Base-by-base conservation (phyloP, 1,140 invertebrate species). In the Eufriesea mexicana region DNA sequence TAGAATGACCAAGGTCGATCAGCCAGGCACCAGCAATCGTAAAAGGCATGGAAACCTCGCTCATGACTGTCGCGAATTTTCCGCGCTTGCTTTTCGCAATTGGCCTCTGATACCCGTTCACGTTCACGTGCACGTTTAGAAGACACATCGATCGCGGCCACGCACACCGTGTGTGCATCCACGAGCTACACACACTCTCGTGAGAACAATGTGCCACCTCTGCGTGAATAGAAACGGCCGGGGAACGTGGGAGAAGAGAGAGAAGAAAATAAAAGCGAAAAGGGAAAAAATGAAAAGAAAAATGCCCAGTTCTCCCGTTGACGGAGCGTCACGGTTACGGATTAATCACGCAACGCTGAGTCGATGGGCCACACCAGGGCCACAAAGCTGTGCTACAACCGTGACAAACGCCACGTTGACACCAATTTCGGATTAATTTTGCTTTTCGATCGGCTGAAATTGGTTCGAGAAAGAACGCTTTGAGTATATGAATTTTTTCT, bases 261-360 rank as follows among this genome's bases (percentile, higher is more conserved):
- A n/a, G 86, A 76, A 64, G 49, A 35, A 25, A 47, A 23, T 55
- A 70, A 71, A 62, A 71, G 23, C 35, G 61, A 42, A 71, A 79
- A 75, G 64, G 76, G 49, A n/a, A 45, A 14, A 66, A 18, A 35
- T 12, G 2, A 62, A 28, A 68, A 75, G 64, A 25, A 59, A 87
- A 84, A 81, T 71, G 71, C 72, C 71, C 74, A 81, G 64, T 78
- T 74, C 61, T 61, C 54, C 62, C 49, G 72, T 55, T 61, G 61
- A 75, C 76, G 51, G 77, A 64, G 64, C 79, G 73, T 84, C 85
- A 84, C 81, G 76, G 67, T 83, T 86, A 80, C 83, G 59, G 82
- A 91, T 92, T 91, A 91, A 85, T 92, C 87, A 91, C 90, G 89
- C 90, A 90, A 91, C 87, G 85, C 57, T 85, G 89, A 90, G 78